Conservation (phyloP, 1,140 invertebrate species). For the Calliopsis andreniformis region DNA sequence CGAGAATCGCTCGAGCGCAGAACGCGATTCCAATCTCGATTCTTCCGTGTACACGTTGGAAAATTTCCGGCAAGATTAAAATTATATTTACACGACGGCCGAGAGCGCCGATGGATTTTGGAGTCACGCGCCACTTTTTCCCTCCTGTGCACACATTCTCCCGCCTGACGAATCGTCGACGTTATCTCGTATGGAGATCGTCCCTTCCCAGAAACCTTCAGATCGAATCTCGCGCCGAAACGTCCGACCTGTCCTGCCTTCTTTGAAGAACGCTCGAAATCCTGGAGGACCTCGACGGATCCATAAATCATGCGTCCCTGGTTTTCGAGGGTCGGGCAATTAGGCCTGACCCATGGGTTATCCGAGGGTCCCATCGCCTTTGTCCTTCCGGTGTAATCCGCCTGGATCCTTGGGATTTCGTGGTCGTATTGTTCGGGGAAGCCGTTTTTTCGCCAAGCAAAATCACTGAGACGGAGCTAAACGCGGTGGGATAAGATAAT, state of each 20-base stretch:
- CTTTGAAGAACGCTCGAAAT: constrained; percentile 13
- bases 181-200: constrained; percentile 27
- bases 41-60: background rate
- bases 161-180: constrained; percentile 41
- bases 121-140: constrained; percentile 40
- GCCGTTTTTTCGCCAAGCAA: too few species aligned
- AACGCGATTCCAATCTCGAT: constrained; percentile 23
- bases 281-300: constrained; percentile 3
- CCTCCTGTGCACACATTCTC: constrained; percentile 33
- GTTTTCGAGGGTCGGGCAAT: constrained; percentile 53
- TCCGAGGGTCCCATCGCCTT: constrained; percentile 34
- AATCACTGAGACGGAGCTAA: too few species aligned
- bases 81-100: constrained; percentile 40
- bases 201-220: background rate
- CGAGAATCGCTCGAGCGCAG: background rate
- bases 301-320: constrained; percentile 70
- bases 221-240: constrained; percentile 17
- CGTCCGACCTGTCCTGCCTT: background rate
- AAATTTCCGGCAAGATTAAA: constrained; percentile 42
- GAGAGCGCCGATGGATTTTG: constrained; percentile 18
- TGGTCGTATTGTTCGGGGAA: too few species aligned
- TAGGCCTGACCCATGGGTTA: constrained; percentile 57
- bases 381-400: constrained; percentile 13
- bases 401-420: constrained; percentile 14
- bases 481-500: too few species aligned